Evolutionary conservation across 2,888 invertebrate species (phyloP).

Genomic region (Aphodius sticticus): DNA sequence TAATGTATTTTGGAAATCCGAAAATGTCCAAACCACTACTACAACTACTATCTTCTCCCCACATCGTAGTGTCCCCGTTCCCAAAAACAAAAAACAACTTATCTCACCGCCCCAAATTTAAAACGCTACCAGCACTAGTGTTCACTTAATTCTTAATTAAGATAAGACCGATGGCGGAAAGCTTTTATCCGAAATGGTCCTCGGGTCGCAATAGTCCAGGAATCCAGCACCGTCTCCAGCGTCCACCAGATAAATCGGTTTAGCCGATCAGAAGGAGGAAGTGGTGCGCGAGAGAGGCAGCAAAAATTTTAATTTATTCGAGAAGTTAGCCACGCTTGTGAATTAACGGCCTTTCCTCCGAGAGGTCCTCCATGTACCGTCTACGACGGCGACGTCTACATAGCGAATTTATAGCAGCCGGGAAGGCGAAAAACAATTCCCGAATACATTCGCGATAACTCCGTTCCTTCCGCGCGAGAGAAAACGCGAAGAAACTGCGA

Average conservation of each 20-base stretch:
- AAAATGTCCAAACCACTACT: too few relatives aligned
- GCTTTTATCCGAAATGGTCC: slow-evolving; percentile 26
- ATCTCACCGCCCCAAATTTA: slow-evolving; percentile 42
- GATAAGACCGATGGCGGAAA: slow-evolving; percentile 42
- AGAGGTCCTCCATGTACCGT: not conserved
- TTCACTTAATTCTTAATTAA: slow-evolving; percentile 50
- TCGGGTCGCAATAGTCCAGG: slow-evolving; percentile 8
- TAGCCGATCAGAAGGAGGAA: slow-evolving; percentile 12
- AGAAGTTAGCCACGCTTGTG: slow-evolving; percentile 20
- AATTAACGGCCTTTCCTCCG: slow-evolving; percentile 6
- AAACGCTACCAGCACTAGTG: slow-evolving; percentile 40
- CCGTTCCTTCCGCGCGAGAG: not conserved
- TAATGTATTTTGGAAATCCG: too few relatives aligned
- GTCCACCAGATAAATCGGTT: slow-evolving; percentile 16
- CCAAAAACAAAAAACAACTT: too few relatives aligned
- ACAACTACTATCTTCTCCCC: too few relatives aligned
- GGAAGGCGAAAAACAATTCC: not conserved
- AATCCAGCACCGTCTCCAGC: not conserved
- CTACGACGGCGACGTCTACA: not conserved
- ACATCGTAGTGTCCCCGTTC: too few relatives aligned
- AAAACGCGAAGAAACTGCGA: not conserved
- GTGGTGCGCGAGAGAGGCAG: slow-evolving; percentile 12
- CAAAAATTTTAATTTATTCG: slow-evolving; percentile 23
- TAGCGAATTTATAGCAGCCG: not conserved
- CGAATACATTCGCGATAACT: not conserved